Evolutionary conservation across 2,888 invertebrate genomes (phyloP), one percentile per base, ranked within the genome.

Genomic region (Bibio marci): DNA sequence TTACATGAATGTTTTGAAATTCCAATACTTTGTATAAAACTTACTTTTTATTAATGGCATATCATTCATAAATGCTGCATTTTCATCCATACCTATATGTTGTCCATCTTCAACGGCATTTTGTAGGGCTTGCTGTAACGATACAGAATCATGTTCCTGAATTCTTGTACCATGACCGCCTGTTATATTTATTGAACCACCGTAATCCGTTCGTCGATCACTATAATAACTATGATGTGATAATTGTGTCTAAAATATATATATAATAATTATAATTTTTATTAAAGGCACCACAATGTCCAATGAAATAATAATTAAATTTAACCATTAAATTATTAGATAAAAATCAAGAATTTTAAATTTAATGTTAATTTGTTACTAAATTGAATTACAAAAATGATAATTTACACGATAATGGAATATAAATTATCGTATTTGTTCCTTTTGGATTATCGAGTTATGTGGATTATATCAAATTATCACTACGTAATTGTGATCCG

Each of bases 21-120:
- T 4, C 22, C n/a, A n/a, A 22, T 22, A 22, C 22, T 22, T 22
- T 22, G 4, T 22, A 22, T 22, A 22, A 37, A 53, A 75, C 82
- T 80, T 66, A 87, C 87, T 86, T 78, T 88, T 88, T 54, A 87
- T 71, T 53, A 87, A 69, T 50, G 87, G 87, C 59, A 88, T 71
- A 59, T 88, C 87, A 50, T 83, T 82, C 73, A 88, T 87, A 64
- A 87, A 87, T 37, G 82, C 81, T 48, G 76, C 73, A 49, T 82
- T 83, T 56, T 88, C 87, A 58, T 88, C 87, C 63, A 87, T 76
- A 49, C 80, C 80, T 49, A 80, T 73, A 59, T 80, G 80, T 77
- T 81, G 70, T 45, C 65, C 66, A 50, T 67, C 64, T 45, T 64
- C 64, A 14, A 62, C 63, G 10, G 78, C 73, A 51, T 78, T 76